phyloP scores from a whole-genome alignment of 2,797 vertebrate genomes.

The Poecilia velifera region DNA sequence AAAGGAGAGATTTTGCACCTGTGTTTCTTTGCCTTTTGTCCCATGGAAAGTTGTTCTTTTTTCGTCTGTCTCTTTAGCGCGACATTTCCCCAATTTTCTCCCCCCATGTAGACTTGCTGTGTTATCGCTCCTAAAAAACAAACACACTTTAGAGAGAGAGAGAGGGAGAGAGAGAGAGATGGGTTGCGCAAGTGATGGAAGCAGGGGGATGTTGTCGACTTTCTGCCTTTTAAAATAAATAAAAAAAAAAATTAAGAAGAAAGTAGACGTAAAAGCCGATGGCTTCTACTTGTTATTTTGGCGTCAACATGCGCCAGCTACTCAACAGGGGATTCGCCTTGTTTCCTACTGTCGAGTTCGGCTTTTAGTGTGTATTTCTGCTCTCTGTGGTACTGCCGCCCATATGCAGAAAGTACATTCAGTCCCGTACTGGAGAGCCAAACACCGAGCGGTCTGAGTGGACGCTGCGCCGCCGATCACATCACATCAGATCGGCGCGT shows the following conservation, averaged over 20 bases:
- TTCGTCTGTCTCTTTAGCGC: not conserved
- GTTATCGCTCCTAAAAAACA: slow-evolving; percentile 40
- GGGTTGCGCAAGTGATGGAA: slow-evolving; percentile 75
- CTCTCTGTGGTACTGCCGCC: slow-evolving; percentile 59
- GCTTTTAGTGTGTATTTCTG: slow-evolving; percentile 60
- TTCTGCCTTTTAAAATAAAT: slow-evolving; percentile 30
- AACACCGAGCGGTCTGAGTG: slow-evolving; percentile 41
- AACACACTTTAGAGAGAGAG: slow-evolving; percentile 29
- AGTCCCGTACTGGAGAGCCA: slow-evolving; percentile 69
- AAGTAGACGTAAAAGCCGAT: slow-evolving; percentile 30
- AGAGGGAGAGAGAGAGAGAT: not conserved
- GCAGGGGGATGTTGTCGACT: slow-evolving; percentile 53
- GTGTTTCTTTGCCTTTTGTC: slow-evolving; percentile 66
- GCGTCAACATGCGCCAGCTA: slow-evolving; percentile 40
- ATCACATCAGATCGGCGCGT: slow-evolving; percentile 12
- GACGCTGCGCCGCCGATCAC: slow-evolving; percentile 33
- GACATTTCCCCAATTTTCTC: not conserved
- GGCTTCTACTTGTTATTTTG: slow-evolving; percentile 56
- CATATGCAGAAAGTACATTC: slow-evolving; percentile 79
- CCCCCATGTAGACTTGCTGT: slow-evolving; percentile 4
- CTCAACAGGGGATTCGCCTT: not conserved
- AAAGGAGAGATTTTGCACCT: slow-evolving; percentile 70
- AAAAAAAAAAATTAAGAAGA: not conserved
- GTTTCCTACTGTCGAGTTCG: slow-evolving; percentile 16
- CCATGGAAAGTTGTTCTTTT: slow-evolving; percentile 38